phyloP scores from a whole-genome alignment of 2,888 invertebrate genomes.

The Patella ulyssiponensis region DNA sequence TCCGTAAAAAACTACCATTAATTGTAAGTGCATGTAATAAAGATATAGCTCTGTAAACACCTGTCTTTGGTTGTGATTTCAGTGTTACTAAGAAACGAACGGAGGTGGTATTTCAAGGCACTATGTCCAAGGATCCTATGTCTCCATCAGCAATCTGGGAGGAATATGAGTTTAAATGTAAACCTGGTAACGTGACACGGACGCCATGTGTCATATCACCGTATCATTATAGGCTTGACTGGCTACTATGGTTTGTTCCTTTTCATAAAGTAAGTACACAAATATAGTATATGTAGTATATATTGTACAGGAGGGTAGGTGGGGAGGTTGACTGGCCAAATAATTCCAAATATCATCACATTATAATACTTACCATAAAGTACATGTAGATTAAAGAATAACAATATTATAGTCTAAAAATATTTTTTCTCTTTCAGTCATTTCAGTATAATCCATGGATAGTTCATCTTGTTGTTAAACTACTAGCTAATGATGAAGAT shows the following conservation, averaged over 20 bases:
- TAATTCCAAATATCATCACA: too few species aligned
- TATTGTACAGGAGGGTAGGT: background rate
- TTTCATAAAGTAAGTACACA: slow-evolving; percentile 65
- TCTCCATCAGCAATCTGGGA: slow-evolving; percentile 65
- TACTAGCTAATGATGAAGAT: slow-evolving; percentile 69
- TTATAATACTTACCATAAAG: too few species aligned
- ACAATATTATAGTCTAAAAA: too few species aligned
- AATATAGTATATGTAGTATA: background rate
- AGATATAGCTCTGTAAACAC: too few species aligned
- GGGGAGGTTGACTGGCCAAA: slow-evolving; percentile 65
- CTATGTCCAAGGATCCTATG: slow-evolving; percentile 58
- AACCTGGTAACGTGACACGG: slow-evolving; percentile 70
- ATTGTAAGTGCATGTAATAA: too few species aligned
- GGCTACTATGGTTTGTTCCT: slow-evolving; percentile 74
- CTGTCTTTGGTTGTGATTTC: slow-evolving; percentile 11
- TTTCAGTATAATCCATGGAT: slow-evolving; percentile 72
- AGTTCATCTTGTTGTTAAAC: slow-evolving; percentile 68
- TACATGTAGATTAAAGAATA: too few species aligned
- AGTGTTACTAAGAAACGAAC: slow-evolving; percentile 72
- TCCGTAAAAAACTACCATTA: too few species aligned
- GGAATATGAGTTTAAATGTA: slow-evolving; percentile 74
- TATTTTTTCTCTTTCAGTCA: slow-evolving; percentile 56
- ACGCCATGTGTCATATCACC: slow-evolving; percentile 73
- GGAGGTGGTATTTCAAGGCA: slow-evolving; percentile 72
- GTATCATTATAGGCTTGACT: slow-evolving; percentile 73